Conservation (phyloP, 2,888 invertebrate species). For the Dyspetes luteomarginatus region DNA sequence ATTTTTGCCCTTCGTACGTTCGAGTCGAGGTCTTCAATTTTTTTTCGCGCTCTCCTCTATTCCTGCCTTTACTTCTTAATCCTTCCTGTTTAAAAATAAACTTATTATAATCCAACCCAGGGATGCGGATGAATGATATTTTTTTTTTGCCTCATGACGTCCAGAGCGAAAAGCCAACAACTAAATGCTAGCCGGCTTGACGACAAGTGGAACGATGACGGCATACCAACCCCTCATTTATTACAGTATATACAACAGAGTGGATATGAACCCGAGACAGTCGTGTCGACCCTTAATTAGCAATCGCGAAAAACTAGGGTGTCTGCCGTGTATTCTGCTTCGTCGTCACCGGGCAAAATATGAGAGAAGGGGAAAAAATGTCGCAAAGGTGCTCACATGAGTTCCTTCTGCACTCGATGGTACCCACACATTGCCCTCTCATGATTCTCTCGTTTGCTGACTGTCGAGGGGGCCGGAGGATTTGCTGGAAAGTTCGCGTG, state of each 20-base stretch:
- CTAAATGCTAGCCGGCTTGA: conserved; percentile 46
- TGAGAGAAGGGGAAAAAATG: conserved; percentile 2
- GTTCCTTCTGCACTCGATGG: background rate
- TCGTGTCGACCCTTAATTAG: conserved; percentile 58
- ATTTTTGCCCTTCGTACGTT: background rate
- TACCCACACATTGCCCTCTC: background rate
- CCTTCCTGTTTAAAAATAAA: conserved; percentile 4
- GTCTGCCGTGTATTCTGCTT: conserved; percentile 7
- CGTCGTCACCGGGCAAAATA: conserved; percentile 24
- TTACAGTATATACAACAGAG: background rate
- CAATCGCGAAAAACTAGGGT: conserved; percentile 45
- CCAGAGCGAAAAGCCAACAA: conserved; percentile 36
- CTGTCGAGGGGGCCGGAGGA: conserved; percentile 43
- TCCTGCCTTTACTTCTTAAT: too few relatives aligned
- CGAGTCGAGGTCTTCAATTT: too few relatives aligned
- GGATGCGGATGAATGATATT: background rate
- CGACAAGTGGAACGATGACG: conserved; percentile 50
- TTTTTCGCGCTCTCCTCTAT: too few relatives aligned
- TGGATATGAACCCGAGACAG: conserved; percentile 11
- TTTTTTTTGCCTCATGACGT: conserved; percentile 11
- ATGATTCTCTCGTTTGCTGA: conserved; percentile 1
- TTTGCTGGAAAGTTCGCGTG: conserved; percentile 65
- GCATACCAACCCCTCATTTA: background rate
- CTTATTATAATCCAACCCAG: conserved; percentile 31
- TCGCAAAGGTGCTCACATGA: background rate